Evolutionary conservation across 2,797 vertebrate genomes (phyloP).

Genomic region (Gymnothorax reevesii): DNA sequence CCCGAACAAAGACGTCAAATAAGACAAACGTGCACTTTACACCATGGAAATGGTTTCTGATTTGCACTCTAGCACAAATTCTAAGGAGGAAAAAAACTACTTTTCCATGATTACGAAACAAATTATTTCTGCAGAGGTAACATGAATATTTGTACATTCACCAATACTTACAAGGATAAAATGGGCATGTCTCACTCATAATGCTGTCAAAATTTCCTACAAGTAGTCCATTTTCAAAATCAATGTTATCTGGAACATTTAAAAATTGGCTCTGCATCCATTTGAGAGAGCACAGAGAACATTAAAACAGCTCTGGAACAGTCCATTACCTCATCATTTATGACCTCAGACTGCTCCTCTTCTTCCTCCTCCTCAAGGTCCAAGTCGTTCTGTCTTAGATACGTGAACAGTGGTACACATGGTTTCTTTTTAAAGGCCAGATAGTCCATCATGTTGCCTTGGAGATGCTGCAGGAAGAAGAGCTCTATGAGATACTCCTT

Average conservation of each 20-base stretch:
- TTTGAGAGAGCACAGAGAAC: background rate
- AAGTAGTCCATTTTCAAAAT: background rate
- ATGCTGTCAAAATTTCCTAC: background rate
- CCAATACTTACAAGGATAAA: background rate
- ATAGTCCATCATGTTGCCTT: constrained; percentile 99
- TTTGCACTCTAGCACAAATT: background rate
- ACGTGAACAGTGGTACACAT: constrained; percentile 89
- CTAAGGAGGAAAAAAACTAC: background rate
- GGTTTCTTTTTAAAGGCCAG: constrained; percentile 96
- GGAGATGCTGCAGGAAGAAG: constrained; percentile 96
- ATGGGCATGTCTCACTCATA: background rate
- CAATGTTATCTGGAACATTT: background rate
- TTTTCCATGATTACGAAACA: background rate
- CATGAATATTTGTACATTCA: background rate
- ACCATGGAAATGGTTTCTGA: background rate
- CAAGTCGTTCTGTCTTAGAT: constrained; percentile 92
- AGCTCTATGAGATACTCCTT: constrained; percentile 93
- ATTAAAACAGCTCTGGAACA: background rate
- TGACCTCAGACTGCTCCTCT: constrained; percentile 95
- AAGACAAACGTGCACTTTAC: background rate
- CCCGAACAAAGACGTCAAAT: background rate
- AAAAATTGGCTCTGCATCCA: background rate
- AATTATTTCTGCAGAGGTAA: background rate
- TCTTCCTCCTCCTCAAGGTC: constrained; percentile 96
- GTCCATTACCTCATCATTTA: constrained; percentile 93